Evolutionary conservation across 2,797 vertebrate genomes (phyloP).

Genomic region (Acestrorhynchus altus): DNA sequence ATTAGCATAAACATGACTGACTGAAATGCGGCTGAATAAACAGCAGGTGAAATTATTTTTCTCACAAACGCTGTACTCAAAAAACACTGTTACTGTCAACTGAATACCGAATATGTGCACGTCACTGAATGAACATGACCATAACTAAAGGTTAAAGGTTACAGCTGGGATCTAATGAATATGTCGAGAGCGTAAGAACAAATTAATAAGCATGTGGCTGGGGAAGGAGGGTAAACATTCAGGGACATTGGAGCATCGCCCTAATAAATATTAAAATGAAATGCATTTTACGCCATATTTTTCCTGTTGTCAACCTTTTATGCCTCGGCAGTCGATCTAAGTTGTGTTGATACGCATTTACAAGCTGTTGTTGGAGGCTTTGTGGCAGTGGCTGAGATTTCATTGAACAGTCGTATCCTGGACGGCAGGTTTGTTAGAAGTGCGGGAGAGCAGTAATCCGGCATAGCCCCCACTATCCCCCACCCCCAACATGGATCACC

Average conservation of each 20-base stretch:
- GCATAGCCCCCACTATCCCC: conserved; percentile 44
- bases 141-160: conserved; percentile 67
- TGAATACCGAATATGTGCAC: neutral
- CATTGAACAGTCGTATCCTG: conserved; percentile 43
- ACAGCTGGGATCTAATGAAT: conserved; percentile 61
- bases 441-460: conserved; percentile 53
- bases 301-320: conserved; percentile 45
- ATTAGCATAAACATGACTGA: neutral
- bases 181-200: conserved; percentile 52
- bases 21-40: neutral
- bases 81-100: neutral
- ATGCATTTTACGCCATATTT: conserved; percentile 61
- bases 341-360: conserved; percentile 30
- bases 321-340: conserved; percentile 13
- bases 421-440: conserved; percentile 55
- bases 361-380: conserved; percentile 24
- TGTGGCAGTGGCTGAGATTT: conserved; percentile 41
- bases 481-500: conserved; percentile 41
- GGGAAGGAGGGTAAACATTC: conserved; percentile 52
- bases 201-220: conserved; percentile 61
- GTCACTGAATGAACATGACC: neutral
- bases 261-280: conserved; percentile 61
- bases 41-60: neutral
- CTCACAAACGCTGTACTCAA: neutral
- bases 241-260: conserved; percentile 36